Conservation (phyloP, 2,888 invertebrate genomes). For the Eilema caniola region DNA sequence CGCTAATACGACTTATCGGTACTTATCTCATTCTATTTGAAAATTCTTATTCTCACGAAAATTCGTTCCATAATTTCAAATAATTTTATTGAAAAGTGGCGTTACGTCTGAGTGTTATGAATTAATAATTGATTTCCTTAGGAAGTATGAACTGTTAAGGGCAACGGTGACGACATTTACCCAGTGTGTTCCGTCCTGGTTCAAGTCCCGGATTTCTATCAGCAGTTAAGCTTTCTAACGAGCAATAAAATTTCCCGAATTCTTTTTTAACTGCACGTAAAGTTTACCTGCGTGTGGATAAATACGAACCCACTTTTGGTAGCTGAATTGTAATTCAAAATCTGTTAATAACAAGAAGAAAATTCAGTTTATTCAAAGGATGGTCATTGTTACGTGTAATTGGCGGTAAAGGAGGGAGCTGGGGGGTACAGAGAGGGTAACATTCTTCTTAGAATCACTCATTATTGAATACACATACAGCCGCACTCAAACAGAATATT, state of each 20-base stretch:
- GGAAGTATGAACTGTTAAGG: constrained; percentile 56
- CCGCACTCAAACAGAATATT: constrained; percentile 34
- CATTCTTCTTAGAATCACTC: constrained; percentile 49
- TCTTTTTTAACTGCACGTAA: constrained; percentile 81
- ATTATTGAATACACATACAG: constrained; percentile 42
- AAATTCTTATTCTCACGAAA: constrained; percentile 19
- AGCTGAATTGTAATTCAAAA: constrained; percentile 77
- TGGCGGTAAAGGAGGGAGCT: constrained; percentile 32
- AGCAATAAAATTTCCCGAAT: constrained; percentile 81
- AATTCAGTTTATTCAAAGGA: constrained; percentile 60
- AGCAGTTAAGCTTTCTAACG: constrained; percentile 81
- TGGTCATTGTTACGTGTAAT: constrained; percentile 57
- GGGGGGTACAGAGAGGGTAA: constrained; percentile 23
- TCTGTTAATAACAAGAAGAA: constrained; percentile 72
- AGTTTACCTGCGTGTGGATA: constrained; percentile 84
- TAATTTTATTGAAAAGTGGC: constrained; percentile 47
- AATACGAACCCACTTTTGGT: constrained; percentile 82
- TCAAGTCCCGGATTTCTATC: constrained; percentile 58
- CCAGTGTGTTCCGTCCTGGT: constrained; percentile 38
- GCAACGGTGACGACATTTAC: constrained; percentile 48
- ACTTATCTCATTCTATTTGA: constrained; percentile 20
- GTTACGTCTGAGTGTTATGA: constrained; percentile 40
- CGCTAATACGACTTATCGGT: constrained; percentile 15
- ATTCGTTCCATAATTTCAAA: too few species aligned
- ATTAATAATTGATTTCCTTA: constrained; percentile 61